These are phyloP conservation scores for Liopterus haemorrhoidalis DNA, from an alignment of 2,888 invertebrate genomes.

Conservation along the genomic window DNA sequence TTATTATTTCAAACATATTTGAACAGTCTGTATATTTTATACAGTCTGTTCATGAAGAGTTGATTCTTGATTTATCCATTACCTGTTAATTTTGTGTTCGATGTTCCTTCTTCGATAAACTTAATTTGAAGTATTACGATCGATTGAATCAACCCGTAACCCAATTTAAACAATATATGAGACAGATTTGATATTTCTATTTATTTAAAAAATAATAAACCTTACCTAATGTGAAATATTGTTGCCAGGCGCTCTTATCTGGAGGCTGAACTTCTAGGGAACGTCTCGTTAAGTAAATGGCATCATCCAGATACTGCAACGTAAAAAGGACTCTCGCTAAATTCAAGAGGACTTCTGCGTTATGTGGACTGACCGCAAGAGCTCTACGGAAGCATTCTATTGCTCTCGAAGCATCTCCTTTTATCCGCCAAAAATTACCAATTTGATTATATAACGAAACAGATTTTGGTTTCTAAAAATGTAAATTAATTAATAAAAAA, in stretches of 20 bases:
- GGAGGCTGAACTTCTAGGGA: constrained; percentile 80
- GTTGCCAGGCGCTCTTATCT: constrained; percentile 84
- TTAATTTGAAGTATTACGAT: too few relatives aligned
- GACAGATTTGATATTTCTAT: too few relatives aligned
- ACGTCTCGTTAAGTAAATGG: constrained; percentile 77
- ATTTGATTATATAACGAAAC: constrained; percentile 84
- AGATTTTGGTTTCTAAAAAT: constrained; percentile 65
- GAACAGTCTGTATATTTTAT: too few relatives aligned
- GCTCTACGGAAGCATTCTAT: constrained; percentile 87
- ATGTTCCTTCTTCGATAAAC: too few relatives aligned
- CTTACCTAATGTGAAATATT: constrained; percentile 86
- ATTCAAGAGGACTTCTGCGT: constrained; percentile 79
- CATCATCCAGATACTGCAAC: constrained; percentile 83
- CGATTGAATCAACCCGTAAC: too few relatives aligned
- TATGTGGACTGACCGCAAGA: constrained; percentile 76
- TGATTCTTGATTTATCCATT: too few relatives aligned
- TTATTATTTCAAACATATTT: too few relatives aligned
- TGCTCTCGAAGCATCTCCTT: constrained; percentile 78
- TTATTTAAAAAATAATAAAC: too few relatives aligned
- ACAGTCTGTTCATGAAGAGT: too few relatives aligned
- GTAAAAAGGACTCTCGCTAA: constrained; percentile 79
- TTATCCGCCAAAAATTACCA: constrained; percentile 86
- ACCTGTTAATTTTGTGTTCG: too few relatives aligned
- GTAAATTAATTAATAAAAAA: background rate
- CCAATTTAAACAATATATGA: too few relatives aligned